phyloP scores from a whole-genome alignment of 2,797 vertebrate genomes.

The Notoglanidium macrostoma region DNA sequence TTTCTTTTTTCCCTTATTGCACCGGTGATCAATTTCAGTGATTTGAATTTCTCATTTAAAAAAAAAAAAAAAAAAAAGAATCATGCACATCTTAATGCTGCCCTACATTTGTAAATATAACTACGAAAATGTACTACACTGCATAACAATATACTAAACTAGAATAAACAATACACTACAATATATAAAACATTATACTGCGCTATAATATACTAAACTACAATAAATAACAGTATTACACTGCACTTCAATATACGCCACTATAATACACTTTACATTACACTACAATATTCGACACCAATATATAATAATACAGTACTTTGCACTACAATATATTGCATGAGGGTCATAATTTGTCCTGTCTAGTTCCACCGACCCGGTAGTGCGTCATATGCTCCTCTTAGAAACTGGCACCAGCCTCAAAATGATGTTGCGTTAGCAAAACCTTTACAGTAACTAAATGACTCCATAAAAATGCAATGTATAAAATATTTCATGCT shows the following conservation, averaged over 20 bases:
- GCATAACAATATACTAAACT: neutral
- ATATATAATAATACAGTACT: too few relatives aligned
- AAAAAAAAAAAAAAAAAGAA: too few relatives aligned
- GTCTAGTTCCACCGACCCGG: neutral
- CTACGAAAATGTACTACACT: too few relatives aligned
- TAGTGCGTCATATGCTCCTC: neutral
- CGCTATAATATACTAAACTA: neutral
- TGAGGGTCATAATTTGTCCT: neutral
- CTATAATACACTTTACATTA: neutral
- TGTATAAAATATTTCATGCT: neutral
- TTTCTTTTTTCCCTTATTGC: neutral
- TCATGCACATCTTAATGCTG: neutral
- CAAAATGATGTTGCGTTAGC: neutral
- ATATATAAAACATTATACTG: neutral
- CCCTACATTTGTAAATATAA: neutral
- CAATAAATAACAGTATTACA: neutral
- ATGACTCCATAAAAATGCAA: neutral
- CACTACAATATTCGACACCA: neutral
- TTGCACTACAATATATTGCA: too few relatives aligned
- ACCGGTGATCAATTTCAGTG: too few relatives aligned
- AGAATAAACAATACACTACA: neutral
- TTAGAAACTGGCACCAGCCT: neutral
- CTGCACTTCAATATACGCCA: neutral
- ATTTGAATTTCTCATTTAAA: too few relatives aligned
- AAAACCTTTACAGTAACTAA: neutral